Evolutionary conservation across 2,888 invertebrate species (phyloP).

Genomic region (Ditylenchus weischeri): DNA sequence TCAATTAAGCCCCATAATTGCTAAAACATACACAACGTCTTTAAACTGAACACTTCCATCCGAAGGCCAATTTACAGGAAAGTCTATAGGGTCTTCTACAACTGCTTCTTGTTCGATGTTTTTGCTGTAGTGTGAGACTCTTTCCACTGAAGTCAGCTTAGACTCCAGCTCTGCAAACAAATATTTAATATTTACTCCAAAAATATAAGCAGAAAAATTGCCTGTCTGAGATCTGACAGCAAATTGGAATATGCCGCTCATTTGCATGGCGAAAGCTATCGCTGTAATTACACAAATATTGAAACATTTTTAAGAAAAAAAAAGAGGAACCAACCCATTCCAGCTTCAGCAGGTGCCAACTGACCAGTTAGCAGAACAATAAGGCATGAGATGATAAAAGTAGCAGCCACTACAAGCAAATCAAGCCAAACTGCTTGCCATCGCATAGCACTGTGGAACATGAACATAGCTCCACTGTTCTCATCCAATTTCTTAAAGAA

Average conservation of each 20-base stretch:
- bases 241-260: conserved; percentile 67
- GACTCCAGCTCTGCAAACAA: conserved; percentile 75
- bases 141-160: conserved; percentile 58
- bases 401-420: conserved; percentile 60
- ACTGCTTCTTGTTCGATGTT: conserved; percentile 49
- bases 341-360: conserved; percentile 65
- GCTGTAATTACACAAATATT: conserved; percentile 45
- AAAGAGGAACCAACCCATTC: conserved; percentile 62
- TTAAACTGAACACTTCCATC: conserved; percentile 64
- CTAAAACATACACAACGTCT: conserved; percentile 59
- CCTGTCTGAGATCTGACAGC: conserved; percentile 78
- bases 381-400: conserved; percentile 63
- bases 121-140: conserved; percentile 57
- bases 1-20: too few species aligned
- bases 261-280: conserved; percentile 66
- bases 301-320: not conserved
- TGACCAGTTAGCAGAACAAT: conserved; percentile 62
- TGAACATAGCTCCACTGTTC: conserved; percentile 57
- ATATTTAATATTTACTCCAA: too few species aligned
- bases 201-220: too few species aligned
- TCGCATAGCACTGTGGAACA: conserved; percentile 59
- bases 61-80: conserved; percentile 62
- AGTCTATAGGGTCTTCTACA: conserved; percentile 32
- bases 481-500: conserved; percentile 46
- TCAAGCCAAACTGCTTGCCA: conserved; percentile 61